Base-by-base conservation (phyloP, 2,888 invertebrate genomes). In the Epistrophe grossulariae region DNA sequence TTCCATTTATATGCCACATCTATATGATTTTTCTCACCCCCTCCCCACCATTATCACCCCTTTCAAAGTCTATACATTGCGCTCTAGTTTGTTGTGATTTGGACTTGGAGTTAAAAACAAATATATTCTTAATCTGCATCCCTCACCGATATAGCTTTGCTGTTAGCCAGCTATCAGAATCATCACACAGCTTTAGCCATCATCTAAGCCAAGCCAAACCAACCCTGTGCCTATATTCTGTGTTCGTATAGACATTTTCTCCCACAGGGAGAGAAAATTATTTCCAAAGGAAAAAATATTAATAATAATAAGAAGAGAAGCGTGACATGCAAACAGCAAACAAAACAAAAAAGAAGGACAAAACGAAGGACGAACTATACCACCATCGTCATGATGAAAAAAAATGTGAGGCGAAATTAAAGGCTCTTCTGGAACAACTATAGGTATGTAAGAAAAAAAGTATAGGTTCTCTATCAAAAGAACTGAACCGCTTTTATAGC, bases 1-100 rank as follows among this genome's bases (percentile, higher is more conserved):
- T 79, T 78, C 64, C 78, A 78, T 72, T 78, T 85, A 52, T 50
- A 24, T 68, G 48, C 43, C 66, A 64, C 73, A 78, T 81, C 19
- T 8, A 17, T 48, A 70, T 24, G 1, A 24, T 55, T 38, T 52
- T 66, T 45, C 24, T 45, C 52, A 45, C 35, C 45, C 11, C 24
- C 35, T 2, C 68, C 8, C 28, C 17, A 11, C 24, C 24, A 7
- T 8, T 2, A 6, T 9, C 66, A n/a, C 35, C 24, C n/a, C 19
- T 15, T 52, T 19, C 10, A 31, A 48, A 38, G 68, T 38, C 52
- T 38, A 24, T 24, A 55, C 55, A 70, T 43, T 31, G 13, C 73
- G 81, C 71, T 85, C 81, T 57, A 81, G 78, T 81, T 85, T 85
- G 81, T 78, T 78, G 55, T 81, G 81, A 85, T 78, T 81, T 66